These are phyloP conservation scores for Lutjanus argentimaculatus DNA, from an alignment of 2,797 vertebrate species.

Conservation along the genomic window DNA sequence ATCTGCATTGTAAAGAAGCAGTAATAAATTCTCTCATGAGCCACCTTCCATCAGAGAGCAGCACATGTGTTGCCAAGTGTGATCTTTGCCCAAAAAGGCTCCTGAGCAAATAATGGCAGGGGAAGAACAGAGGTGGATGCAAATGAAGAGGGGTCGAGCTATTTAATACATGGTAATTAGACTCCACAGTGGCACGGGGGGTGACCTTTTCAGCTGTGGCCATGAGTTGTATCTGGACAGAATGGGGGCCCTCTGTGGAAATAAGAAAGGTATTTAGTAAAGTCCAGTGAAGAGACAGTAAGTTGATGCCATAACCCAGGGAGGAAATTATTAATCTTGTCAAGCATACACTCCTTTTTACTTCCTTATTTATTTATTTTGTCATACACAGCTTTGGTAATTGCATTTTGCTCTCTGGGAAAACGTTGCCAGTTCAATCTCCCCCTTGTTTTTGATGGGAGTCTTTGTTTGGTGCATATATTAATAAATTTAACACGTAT, in stretches of 20 bases:
- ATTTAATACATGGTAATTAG: conserved; percentile 78
- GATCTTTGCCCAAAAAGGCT: conserved; percentile 52
- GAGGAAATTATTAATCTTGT: conserved; percentile 60
- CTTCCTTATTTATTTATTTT: conserved; percentile 66
- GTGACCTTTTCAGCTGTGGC: conserved; percentile 71
- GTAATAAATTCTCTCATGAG: conserved; percentile 25
- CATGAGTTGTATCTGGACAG: conserved; percentile 47
- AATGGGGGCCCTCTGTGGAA: conserved; percentile 52
- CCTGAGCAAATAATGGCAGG: conserved; percentile 40
- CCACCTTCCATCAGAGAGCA: conserved; percentile 24
- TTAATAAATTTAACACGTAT: conserved; percentile 76
- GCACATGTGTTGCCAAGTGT: conserved; percentile 22
- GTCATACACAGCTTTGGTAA: conserved; percentile 67
- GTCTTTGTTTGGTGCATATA: conserved; percentile 71
- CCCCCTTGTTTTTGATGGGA: conserved; percentile 55
- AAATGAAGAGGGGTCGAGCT: conserved; percentile 61
- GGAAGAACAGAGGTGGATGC: conserved; percentile 66
- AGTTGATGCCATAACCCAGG: conserved; percentile 39
- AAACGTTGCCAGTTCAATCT: conserved; percentile 67
- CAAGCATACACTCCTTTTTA: conserved; percentile 36
- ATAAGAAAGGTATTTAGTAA: conserved; percentile 49
- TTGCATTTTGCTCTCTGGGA: conserved; percentile 70
- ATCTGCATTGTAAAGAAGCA: conserved; percentile 16
- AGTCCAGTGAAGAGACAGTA: conserved; percentile 42
- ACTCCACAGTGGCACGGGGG: conserved; percentile 41